These are phyloP conservation scores for Takifugu ocellatus DNA, from an alignment of 2,797 vertebrate species.

Conservation along the genomic window DNA sequence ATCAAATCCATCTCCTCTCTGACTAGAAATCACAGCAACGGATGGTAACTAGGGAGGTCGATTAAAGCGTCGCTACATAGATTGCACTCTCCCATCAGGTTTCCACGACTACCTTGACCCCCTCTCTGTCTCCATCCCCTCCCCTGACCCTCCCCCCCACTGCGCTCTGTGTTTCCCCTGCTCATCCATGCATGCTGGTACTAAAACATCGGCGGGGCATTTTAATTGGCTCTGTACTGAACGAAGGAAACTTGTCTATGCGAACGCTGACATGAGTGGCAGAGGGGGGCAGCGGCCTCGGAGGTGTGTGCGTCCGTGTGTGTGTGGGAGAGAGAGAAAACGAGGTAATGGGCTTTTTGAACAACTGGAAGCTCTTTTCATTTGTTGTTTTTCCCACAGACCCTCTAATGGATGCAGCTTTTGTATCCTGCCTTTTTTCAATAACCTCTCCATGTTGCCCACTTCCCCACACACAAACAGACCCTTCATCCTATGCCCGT, in stretches of 20 bases:
- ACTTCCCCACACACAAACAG: constrained; percentile 31
- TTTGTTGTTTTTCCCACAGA: constrained; percentile 56
- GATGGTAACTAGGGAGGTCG: too few species aligned
- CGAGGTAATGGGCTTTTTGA: constrained; percentile 61
- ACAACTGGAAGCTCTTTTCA: constrained; percentile 53
- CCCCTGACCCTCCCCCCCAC: not conserved
- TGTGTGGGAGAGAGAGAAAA: constrained; percentile 13
- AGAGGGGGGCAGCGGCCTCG: constrained; percentile 12
- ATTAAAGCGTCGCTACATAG: too few species aligned
- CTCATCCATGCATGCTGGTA: constrained; percentile 45
- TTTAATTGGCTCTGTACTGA: constrained; percentile 70
- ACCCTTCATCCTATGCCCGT: constrained; percentile 28
- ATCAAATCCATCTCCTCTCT: too few species aligned
- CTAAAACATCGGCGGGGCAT: constrained; percentile 58
- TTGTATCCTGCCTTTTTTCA: constrained; percentile 3
- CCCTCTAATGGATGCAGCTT: constrained; percentile 52
- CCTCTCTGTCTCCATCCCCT: not conserved
- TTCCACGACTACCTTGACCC: constrained; percentile 59
- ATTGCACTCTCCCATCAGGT: constrained; percentile 37
- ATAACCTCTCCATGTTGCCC: constrained; percentile 33
- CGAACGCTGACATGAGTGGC: constrained; percentile 43
- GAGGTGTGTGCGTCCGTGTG: constrained; percentile 6
- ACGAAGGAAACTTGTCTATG: constrained; percentile 49
- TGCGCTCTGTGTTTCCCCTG: constrained; percentile 18
- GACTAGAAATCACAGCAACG: too few species aligned